Evolutionary conservation across 1,140 invertebrate genomes (phyloP).

Genomic region (Babylonia areolata): DNA sequence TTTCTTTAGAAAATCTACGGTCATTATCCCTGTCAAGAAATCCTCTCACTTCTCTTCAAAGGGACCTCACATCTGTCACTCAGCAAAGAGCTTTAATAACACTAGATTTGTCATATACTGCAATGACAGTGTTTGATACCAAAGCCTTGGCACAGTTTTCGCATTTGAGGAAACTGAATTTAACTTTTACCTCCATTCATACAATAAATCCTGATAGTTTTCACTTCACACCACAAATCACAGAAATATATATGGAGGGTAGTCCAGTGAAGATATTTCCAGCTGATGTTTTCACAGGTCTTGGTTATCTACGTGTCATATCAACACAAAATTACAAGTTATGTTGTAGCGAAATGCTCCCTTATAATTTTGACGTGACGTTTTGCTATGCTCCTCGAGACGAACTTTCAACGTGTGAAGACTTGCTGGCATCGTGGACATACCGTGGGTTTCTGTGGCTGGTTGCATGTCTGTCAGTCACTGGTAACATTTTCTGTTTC

Average conservation of each 20-base stretch:
- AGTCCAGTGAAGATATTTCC: constrained; percentile 36
- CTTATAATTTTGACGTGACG: constrained; percentile 8
- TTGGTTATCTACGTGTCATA: constrained; percentile 36
- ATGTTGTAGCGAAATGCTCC: constrained; percentile 44
- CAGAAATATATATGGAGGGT: constrained; percentile 31
- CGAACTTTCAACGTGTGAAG: constrained; percentile 52
- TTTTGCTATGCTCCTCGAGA: constrained; percentile 43
- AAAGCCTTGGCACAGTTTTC: neutral
- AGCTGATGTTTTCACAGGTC: constrained; percentile 38
- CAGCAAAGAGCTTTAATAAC: neutral
- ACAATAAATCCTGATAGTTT: constrained; percentile 25
- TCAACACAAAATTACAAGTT: constrained; percentile 42
- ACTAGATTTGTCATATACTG: neutral
- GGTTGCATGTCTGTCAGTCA: constrained; percentile 40
- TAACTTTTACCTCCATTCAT: constrained; percentile 9
- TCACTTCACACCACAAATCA: neutral
- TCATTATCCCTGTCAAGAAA: neutral
- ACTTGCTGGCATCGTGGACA: constrained; percentile 42
- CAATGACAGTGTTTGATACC: neutral
- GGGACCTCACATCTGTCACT: neutral
- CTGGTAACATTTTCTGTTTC: constrained; percentile 53
- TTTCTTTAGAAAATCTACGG: neutral
- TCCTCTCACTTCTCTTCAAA: neutral
- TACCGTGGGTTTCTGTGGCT: constrained; percentile 48
- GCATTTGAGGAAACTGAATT: constrained; percentile 1